Conservation (phyloP, 2,888 invertebrate species). For the Dendrolimus pini region DNA sequence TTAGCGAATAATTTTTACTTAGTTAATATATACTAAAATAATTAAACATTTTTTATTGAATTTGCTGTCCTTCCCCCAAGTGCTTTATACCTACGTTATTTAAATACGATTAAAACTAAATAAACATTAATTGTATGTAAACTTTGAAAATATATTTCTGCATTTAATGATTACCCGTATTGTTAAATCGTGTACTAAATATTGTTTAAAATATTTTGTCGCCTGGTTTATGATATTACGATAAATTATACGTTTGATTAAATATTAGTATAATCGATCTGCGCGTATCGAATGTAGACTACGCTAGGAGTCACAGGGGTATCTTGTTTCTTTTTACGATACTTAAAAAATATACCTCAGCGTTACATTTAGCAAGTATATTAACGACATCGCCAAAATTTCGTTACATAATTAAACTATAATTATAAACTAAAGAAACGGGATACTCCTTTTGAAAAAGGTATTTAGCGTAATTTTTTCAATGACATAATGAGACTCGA, state of each 20-base stretch:
- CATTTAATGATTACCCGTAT: constrained; percentile 65
- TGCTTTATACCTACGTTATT: constrained; percentile 77
- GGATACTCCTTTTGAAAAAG: not conserved
- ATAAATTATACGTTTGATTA: not conserved
- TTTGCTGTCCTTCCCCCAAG: constrained; percentile 78
- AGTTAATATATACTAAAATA: constrained; percentile 73
- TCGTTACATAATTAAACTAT: constrained; percentile 20
- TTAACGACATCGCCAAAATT: constrained; percentile 25
- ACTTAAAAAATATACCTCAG: constrained; percentile 22
- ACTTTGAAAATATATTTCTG: constrained; percentile 67
- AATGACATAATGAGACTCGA: not conserved
- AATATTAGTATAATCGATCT: not conserved
- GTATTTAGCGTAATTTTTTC: not conserved
- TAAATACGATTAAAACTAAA: constrained; percentile 72
- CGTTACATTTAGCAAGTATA: constrained; percentile 25
- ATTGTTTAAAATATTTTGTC: constrained; percentile 60
- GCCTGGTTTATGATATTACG: constrained; percentile 40
- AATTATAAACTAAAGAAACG: constrained; percentile 23
- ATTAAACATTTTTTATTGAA: constrained; percentile 75
- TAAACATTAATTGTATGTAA: constrained; percentile 70
- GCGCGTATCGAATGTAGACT: constrained; percentile 5
- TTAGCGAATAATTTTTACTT: constrained; percentile 76
- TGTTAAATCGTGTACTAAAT: constrained; percentile 59
- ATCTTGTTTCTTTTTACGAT: constrained; percentile 21
- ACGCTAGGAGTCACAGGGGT: constrained; percentile 15